These are phyloP conservation scores for Scaptomyza caliginosa DNA, from an alignment of 2,888 invertebrate genomes.

Conservation along the genomic window DNA sequence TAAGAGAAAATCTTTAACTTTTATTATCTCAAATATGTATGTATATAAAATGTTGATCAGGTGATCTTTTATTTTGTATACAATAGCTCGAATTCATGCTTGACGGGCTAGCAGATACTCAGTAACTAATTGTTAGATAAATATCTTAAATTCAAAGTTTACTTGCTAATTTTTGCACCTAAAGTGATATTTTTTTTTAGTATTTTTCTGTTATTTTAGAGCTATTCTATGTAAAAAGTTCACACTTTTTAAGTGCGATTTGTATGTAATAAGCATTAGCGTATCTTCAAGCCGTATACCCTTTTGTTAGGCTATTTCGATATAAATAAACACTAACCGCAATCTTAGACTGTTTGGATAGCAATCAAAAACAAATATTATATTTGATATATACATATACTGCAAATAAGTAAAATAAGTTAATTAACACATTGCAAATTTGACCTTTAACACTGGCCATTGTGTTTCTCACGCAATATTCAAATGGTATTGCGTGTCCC, in stretches of 20 bases:
- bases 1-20: not conserved
- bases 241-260: no score
- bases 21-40: not conserved
- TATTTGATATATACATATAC: no score
- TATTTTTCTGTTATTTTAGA: no score
- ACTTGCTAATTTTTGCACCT: no score
- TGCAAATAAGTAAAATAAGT: not conserved
- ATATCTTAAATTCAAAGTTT: no score
- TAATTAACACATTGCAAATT: not conserved
- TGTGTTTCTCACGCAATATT: not conserved
- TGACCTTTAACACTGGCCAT: not conserved
- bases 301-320: not conserved
- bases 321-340: not conserved
- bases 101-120: not conserved
- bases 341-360: constrained; percentile 1
- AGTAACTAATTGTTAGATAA: not conserved
- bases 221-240: no score
- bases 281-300: not conserved
- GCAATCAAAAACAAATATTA: not conserved
- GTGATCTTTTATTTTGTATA: not conserved
- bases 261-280: not conserved
- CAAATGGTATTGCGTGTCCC: not conserved
- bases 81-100: not conserved
- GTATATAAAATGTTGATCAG: not conserved
- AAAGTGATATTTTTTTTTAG: no score